phyloP scores from a whole-genome alignment of 1,140 invertebrate genomes.

The Hylyphantes graminicola region DNA sequence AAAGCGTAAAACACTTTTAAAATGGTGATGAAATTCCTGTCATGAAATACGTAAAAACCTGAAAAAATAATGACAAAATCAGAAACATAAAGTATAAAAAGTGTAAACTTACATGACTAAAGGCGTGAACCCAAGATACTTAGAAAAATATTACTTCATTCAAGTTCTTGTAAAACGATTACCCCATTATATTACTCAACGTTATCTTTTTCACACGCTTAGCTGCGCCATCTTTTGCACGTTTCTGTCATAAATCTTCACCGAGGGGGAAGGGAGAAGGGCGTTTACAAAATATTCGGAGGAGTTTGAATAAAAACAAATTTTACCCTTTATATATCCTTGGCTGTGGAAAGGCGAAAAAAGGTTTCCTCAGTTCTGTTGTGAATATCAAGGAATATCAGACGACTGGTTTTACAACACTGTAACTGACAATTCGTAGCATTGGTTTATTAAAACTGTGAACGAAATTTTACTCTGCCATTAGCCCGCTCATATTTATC shows the following conservation, averaged over 20 bases:
- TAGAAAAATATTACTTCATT: conserved; percentile 54
- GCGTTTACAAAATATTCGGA: conserved; percentile 35
- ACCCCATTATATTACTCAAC: conserved; percentile 21
- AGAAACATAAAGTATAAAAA: neutral
- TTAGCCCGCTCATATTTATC: too few relatives aligned
- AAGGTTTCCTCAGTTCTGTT: neutral
- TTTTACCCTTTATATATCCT: conserved; percentile 35
- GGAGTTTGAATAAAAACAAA: conserved; percentile 33
- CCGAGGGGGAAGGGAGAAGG: neutral
- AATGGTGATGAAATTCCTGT: conserved; percentile 28
- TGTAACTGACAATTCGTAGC: too few relatives aligned
- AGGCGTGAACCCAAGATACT: conserved; percentile 43
- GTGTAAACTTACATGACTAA: conserved; percentile 38
- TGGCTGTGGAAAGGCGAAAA: conserved; percentile 9
- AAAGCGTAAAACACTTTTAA: conserved; percentile 43
- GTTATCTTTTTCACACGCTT: conserved; percentile 25
- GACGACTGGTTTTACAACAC: too few relatives aligned
- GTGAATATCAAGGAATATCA: too few relatives aligned
- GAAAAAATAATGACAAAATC: neutral
- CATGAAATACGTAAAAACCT: neutral
- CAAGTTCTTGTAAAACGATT: conserved; percentile 51
- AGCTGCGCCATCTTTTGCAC: conserved; percentile 54
- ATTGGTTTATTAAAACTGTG: too few relatives aligned
- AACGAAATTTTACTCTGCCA: too few relatives aligned
- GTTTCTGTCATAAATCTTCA: conserved; percentile 49